These are phyloP conservation scores for Stenoptilia bipunctidactyla DNA, from an alignment of 2,888 invertebrate genomes.

Conservation along the genomic window DNA sequence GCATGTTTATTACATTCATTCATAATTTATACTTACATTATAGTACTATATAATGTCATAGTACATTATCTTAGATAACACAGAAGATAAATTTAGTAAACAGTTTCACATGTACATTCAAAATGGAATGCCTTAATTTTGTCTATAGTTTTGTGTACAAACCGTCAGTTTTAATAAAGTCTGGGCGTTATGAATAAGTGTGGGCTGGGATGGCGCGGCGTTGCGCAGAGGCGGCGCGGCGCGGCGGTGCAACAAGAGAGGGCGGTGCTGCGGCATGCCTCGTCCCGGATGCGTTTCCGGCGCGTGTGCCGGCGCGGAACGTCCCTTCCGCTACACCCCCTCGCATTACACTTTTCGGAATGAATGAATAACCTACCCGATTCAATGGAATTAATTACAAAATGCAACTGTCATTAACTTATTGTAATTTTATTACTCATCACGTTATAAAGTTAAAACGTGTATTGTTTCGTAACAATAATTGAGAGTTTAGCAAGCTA, in stretches of 20 bases:
- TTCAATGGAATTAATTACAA: constrained; percentile 27
- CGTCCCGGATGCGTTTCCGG: constrained; percentile 67
- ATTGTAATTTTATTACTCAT: not conserved
- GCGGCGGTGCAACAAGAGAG: constrained; percentile 21
- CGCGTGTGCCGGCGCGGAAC: constrained; percentile 56
- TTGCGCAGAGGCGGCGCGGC: not conserved
- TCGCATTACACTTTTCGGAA: constrained; percentile 40
- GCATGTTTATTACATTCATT: no score
- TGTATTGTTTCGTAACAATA: no score
- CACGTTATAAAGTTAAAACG: not conserved
- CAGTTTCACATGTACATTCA: no score
- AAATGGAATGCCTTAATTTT: no score
- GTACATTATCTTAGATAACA: no score
- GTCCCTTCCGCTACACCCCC: constrained; percentile 62
- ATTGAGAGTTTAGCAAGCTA: not conserved
- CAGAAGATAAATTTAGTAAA: no score
- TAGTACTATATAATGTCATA: no score
- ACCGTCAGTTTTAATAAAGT: not conserved
- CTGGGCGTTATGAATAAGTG: not conserved
- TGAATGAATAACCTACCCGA: constrained; percentile 31
- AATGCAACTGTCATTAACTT: not conserved
- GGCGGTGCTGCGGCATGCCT: constrained; percentile 44
- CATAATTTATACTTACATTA: no score
- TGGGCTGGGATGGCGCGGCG: not conserved
- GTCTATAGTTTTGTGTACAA: no score